These are phyloP conservation scores for Phrynocephalus guinanensis DNA, from an alignment of 2,797 vertebrate genomes.

Conservation along the genomic window DNA sequence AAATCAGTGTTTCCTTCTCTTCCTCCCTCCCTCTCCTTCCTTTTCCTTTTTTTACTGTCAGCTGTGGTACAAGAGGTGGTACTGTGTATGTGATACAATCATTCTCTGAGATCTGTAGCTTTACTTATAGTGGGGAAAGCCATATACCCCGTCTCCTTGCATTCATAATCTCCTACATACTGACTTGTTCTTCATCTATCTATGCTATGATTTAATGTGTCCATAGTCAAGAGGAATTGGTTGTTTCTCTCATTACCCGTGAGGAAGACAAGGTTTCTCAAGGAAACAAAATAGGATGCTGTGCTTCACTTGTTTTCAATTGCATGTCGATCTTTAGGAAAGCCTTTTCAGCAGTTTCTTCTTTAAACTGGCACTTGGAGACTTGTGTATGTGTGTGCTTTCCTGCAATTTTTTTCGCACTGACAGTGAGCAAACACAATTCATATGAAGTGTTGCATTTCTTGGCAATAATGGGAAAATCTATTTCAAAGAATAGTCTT, in stretches of 20 bases:
- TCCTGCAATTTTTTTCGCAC: conserved; percentile 26
- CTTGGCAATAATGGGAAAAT: conserved; percentile 24
- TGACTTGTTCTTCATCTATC: conserved; percentile 7
- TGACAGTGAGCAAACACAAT: conserved; percentile 24
- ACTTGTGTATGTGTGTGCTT: background rate
- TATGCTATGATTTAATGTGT: conserved; percentile 13
- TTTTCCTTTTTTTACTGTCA: background rate
- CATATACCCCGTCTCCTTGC: background rate
- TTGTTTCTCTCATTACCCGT: background rate
- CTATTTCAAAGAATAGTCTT: conserved; percentile 51
- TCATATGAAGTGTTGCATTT: conserved; percentile 32
- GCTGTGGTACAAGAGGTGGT: background rate
- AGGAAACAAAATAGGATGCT: background rate
- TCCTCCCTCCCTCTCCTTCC: no score
- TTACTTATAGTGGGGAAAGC: background rate
- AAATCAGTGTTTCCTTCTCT: no score
- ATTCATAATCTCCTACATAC: conserved; percentile 28
- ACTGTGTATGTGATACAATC: background rate
- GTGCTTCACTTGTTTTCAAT: background rate
- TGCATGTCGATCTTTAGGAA: conserved; percentile 4
- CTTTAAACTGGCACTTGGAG: background rate
- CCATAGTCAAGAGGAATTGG: background rate
- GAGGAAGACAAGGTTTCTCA: background rate
- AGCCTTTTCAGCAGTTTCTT: conserved; percentile 22
- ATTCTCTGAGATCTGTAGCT: background rate